Evolutionary conservation across 2,888 invertebrate species (phyloP), one percentile per base, ranked within the genome.

Genomic region (Drosophila limbata): DNA sequence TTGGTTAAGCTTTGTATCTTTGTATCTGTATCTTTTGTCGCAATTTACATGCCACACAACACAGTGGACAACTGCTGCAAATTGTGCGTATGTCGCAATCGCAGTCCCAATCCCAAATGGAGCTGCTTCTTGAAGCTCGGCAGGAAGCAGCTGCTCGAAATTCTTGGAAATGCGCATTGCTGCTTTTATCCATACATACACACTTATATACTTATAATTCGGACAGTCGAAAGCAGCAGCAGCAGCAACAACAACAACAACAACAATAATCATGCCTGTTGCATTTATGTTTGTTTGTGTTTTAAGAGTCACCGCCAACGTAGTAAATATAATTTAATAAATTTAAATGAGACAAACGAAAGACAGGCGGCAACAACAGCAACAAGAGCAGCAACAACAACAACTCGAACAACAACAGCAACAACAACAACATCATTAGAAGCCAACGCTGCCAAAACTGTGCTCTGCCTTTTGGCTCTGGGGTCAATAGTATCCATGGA

Each of bases 131-230:
- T 33, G 62, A n/a, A n/a, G n/a, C n/a, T n/a, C 68, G 77, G 64
- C 69, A 85, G 85, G 89, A 85, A 85, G 89, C 85, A 85, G 85
- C 85, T 89, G 85, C 89, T 88, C 74, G 77, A 85, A 85, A 82
- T 85, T 89, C 89, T 85, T 76, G 77, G 85, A 85, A 85, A 76
- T 81, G 57, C 62, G 53, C 69, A 74, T 50, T 66, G 73, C 65
- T 63, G 67, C 64, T 59, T 79, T 76, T 69, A 62, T 77, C 25
- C 25, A 25, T 25, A 5, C 25, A 25, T 25, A 25, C 25, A 25
- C 6, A 25, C 5, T 25, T 25, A 25, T 25, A 25, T 25, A 25
- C 25, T 25, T 25, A 67, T 47, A 37, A 63, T 73, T 78, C 52
- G 67, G 56, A 63, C 71, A 69, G 55, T 51, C 48, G 57, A 39